Conservation (phyloP, 2,113 vertebrate species). For the Tetrax tetrax region DNA sequence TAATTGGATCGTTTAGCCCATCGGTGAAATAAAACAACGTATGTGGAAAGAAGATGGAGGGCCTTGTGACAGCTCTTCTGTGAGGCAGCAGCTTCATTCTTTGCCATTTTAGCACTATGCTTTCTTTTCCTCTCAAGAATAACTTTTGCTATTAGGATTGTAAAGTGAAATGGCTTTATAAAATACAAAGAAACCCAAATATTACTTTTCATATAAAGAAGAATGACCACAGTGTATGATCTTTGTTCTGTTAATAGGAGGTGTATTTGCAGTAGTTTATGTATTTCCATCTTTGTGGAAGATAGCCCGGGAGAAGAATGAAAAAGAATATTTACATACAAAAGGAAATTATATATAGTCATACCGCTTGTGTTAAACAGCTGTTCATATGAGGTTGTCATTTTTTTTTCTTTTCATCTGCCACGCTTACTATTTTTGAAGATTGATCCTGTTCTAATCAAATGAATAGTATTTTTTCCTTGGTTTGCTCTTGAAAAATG, state of each 20-base stretch:
- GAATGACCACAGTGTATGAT: not conserved
- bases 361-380: not conserved
- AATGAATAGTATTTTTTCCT: not conserved
- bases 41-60: not conserved
- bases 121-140: not conserved
- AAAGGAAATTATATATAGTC: not conserved
- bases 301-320: conserved; percentile 13
- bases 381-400: not conserved
- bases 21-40: not conserved
- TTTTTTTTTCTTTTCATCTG: not conserved
- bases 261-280: conserved; percentile 5
- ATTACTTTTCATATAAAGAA: not conserved
- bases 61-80: not conserved
- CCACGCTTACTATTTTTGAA: not conserved
- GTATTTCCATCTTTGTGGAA: not conserved
- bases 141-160: not conserved
- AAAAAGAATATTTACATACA: not conserved
- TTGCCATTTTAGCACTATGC: not conserved
- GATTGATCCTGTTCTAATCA: not conserved
- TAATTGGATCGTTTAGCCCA: not conserved
- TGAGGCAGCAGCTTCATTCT: not conserved
- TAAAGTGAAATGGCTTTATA: not conserved
- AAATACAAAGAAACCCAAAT: not conserved
- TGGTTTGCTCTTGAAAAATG: not conserved
- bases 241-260: conserved; percentile 24